Evolutionary conservation across 2,888 invertebrate species (phyloP).

Genomic region (Drosophila infuscata): DNA sequence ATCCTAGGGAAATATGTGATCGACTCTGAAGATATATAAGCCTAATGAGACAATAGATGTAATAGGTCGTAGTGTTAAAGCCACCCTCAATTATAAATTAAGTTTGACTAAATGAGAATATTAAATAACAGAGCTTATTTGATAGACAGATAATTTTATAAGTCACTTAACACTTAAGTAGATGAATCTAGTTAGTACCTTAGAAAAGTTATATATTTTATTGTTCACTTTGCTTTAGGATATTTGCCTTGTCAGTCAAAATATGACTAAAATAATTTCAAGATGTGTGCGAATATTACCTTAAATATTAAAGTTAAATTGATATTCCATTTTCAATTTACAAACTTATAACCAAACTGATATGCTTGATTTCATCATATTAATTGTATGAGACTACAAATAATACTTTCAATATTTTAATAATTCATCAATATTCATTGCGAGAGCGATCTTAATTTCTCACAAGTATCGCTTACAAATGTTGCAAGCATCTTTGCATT

Average conservation of each 20-base stretch:
- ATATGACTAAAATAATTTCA: background rate
- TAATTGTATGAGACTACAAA: background rate
- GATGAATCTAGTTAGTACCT: background rate
- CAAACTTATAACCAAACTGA: background rate
- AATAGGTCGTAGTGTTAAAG: background rate
- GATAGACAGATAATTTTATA: background rate
- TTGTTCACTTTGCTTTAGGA: fast-evolving
- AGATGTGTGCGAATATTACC: background rate
- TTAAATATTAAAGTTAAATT: too few relatives aligned
- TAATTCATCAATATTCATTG: background rate
- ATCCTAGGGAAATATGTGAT: background rate
- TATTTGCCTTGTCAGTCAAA: background rate
- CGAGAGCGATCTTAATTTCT: constrained; percentile 4
- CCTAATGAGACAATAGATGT: background rate
- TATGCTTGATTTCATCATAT: background rate
- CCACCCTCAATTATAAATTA: background rate
- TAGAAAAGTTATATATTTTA: background rate
- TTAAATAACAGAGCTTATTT: background rate
- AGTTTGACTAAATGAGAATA: background rate
- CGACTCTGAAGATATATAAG: background rate
- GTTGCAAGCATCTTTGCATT: background rate
- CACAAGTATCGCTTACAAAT: constrained; percentile 51
- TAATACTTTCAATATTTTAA: background rate
- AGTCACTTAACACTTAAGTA: background rate
- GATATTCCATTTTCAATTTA: background rate